These are phyloP conservation scores for Phaonia tiefii DNA, from an alignment of 2,888 invertebrate genomes.

Conservation along the genomic window DNA sequence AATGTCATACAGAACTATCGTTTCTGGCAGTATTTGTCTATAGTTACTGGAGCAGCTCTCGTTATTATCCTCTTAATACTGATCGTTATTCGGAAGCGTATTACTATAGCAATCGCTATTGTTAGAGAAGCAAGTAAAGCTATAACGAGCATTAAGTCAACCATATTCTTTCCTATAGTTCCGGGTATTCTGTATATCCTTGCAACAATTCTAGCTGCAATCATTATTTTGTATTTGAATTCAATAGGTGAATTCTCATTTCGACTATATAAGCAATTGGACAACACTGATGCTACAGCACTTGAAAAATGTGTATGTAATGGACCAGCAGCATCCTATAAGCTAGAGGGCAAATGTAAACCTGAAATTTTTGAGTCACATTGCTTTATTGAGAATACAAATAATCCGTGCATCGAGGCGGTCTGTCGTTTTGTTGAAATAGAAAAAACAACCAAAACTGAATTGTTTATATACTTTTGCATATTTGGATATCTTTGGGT, in stretches of 20 bases:
- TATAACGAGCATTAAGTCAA: slow-evolving; percentile 90
- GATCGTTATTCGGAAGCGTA: slow-evolving; percentile 91
- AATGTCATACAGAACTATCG: slow-evolving; percentile 81
- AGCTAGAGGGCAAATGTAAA: slow-evolving; percentile 82
- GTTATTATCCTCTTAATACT: slow-evolving; percentile 87
- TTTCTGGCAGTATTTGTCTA: slow-evolving; percentile 86
- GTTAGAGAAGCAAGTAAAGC: slow-evolving; percentile 96
- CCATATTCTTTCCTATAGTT: slow-evolving; percentile 93
- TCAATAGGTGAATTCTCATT: slow-evolving; percentile 86
- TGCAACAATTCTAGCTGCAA: slow-evolving; percentile 86
- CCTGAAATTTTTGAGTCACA: slow-evolving; percentile 82
- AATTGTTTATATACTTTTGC: slow-evolving; percentile 83
- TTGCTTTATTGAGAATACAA: slow-evolving; percentile 78
- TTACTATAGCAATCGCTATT: slow-evolving; percentile 93
- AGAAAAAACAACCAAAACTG: slow-evolving; percentile 81
- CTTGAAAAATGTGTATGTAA: slow-evolving; percentile 81
- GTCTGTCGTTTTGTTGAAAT: slow-evolving; percentile 85
- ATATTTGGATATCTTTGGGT: slow-evolving; percentile 94
- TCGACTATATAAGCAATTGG: slow-evolving; percentile 80
- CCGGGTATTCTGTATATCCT: slow-evolving; percentile 92
- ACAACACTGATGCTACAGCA: slow-evolving; percentile 76
- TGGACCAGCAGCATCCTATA: slow-evolving; percentile 77
- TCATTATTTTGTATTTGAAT: slow-evolving; percentile 86
- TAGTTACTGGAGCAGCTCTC: slow-evolving; percentile 81
- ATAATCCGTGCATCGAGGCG: slow-evolving; percentile 77